Evolutionary conservation across 2,113 vertebrate genomes (phyloP).

Genomic region (Triplophysa tibetana): DNA sequence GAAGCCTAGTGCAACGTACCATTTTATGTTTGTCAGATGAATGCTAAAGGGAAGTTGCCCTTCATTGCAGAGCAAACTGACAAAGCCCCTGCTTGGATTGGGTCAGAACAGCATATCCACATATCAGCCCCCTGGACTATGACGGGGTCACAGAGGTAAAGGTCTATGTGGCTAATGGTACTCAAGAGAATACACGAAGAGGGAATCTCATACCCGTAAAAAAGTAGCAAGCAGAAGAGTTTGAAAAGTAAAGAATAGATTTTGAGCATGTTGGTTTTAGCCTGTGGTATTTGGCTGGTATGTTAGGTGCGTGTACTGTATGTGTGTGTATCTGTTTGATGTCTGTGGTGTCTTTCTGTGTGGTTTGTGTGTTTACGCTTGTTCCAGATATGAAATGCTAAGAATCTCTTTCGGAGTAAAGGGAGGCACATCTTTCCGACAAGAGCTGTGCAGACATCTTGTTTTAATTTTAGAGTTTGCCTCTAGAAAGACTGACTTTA

Average conservation of each 20-base stretch:
- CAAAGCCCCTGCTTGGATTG: background rate
- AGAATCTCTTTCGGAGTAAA: background rate
- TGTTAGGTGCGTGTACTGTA: background rate
- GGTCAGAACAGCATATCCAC: background rate
- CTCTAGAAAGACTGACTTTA: background rate
- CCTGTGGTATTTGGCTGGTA: constrained; percentile 2
- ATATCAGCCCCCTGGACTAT: background rate
- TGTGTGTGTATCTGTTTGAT: background rate
- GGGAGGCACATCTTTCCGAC: background rate
- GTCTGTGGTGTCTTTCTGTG: background rate
- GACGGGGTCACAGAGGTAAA: constrained; percentile 14
- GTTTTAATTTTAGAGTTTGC: constrained; percentile 18
- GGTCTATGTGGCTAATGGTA: constrained; percentile 12
- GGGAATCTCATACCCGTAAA: background rate
- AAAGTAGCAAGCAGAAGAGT: background rate
- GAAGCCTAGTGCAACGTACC: background rate
- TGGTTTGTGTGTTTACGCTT: background rate
- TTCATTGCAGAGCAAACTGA: background rate
- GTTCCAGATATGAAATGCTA: background rate
- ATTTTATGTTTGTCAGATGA: background rate
- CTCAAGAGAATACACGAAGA: background rate
- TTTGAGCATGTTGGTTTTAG: background rate
- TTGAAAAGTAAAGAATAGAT: background rate
- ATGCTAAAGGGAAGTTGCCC: background rate
- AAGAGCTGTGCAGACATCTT: constrained; percentile 1